A percentile compares a stretch with the other conserved stretches of the same genome.
Evolutionary conservation across 2,113 vertebrate species (phyloP).

Genomic region (Ciconia boyciana): DNA sequence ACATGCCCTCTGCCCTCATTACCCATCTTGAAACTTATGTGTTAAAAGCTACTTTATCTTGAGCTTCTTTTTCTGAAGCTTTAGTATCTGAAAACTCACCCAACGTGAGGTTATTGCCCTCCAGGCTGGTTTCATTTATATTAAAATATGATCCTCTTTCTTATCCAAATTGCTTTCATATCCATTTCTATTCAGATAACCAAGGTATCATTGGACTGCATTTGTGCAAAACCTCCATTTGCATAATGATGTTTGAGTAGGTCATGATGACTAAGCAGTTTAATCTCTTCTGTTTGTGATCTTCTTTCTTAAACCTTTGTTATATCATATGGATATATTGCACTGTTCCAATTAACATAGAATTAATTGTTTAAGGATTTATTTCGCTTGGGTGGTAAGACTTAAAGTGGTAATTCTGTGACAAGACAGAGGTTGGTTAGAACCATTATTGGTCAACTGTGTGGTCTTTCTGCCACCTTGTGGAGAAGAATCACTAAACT

Average conservation of each 20-base stretch:
- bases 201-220: not conserved
- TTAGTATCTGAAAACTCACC: not conserved
- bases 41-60: not conserved
- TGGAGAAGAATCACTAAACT: constrained; percentile 61
- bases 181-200: not conserved
- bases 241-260: constrained; percentile 15
- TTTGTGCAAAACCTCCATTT: not conserved
- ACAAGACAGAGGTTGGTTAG: not conserved
- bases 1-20: not conserved
- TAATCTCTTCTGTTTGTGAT: not conserved
- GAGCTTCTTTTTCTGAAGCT: not conserved
- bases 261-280: constrained; percentile 29
- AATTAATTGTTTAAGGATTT: not conserved
- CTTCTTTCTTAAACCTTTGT: not conserved
- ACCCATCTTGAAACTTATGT: not conserved
- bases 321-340: not conserved
- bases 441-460: constrained; percentile 19
- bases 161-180: not conserved
- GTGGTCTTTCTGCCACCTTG: constrained; percentile 73
- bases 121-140: not conserved
- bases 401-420: not conserved
- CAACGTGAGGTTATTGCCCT: not conserved
- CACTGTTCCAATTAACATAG: not conserved
- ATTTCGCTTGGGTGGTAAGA: not conserved
- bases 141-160: not conserved